Base-by-base conservation (phyloP, 2,797 vertebrate species). In the Mormyrus proboscirostris region DNA sequence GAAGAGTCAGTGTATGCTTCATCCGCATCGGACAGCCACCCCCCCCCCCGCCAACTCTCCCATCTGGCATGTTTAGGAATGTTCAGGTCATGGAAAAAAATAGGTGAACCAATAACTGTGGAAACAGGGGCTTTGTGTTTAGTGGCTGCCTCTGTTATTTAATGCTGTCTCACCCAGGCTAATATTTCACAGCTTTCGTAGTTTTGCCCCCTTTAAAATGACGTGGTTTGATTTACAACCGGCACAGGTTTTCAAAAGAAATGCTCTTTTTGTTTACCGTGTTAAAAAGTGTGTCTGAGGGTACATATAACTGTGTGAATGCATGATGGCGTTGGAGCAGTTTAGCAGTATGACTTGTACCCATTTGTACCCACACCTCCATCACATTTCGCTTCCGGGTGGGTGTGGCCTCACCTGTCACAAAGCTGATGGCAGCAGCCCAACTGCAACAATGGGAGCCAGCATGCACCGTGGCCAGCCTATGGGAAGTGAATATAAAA, bases 341-440 rank as follows among this genome's bases (percentile, higher is more conserved):
- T 41, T 76, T 41, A 7, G 69, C 62, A 8, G 29, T 73, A 33
- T 38, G 29, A 55, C 53, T 55, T 19, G 51, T 55, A 16, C 14
- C 53, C 53, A 73, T 33, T 33, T 69, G 65, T 69, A 38, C 65
- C 2, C 3, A 19, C 16, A 76, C 12, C 33, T n/a, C 44, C 44
- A n/a, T 44, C 44, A n/a, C 3, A 16, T 9, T 49, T n/a, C 1
- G 44, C 44, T 41, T 47, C 7, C 25, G 5, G 8, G 44, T 84
- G n/a, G 79, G 41, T 55, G 50, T 86, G 50, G 29, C 53, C 44
- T 88, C 59, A 90, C 86, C 90, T 59, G 85, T 57, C 16, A 69
- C 2, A 14, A 85, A 55, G 47, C 47, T 88, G 76, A 89, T 12
- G 86, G 53, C 76, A 16, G 86, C n/a, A 8, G 16, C 33, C 50